Conservation (phyloP, 1,140 invertebrate species). For the Bradysia coprophila region DNA sequence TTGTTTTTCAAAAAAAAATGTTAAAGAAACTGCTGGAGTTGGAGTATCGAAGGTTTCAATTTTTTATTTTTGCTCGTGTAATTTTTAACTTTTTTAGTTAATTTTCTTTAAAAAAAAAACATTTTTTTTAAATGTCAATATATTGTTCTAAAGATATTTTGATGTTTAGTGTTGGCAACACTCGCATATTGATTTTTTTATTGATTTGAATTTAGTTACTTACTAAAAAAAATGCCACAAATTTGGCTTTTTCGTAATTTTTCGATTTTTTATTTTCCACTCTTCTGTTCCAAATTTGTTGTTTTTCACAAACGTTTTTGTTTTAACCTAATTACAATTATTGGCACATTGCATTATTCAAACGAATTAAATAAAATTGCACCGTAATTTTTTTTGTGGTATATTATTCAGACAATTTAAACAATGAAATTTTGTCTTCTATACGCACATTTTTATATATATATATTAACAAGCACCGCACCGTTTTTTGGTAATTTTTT, state of each 20-base stretch:
- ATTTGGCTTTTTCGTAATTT: neutral
- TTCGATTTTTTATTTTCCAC: neutral
- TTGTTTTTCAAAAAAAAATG: no score
- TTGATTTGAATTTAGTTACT: neutral
- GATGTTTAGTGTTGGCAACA: conserved; percentile 2
- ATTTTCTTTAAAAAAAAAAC: conserved; percentile 5
- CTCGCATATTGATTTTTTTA: conserved; percentile 1
- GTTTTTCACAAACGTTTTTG: no score
- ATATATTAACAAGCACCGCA: conserved; percentile 2
- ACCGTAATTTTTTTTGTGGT: neutral
- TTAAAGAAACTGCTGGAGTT: no score
- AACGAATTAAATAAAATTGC: neutral
- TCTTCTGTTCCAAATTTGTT: no score
- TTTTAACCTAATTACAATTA: neutral
- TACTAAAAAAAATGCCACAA: neutral
- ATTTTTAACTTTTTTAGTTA: conserved; percentile 13
- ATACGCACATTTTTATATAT: neutral
- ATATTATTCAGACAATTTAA: neutral
- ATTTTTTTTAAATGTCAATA: conserved; percentile 2
- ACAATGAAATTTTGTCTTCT: neutral
- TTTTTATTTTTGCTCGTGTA: conserved; percentile 5
- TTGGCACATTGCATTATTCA: neutral
- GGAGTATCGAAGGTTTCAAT: no score
- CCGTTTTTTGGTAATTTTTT: conserved; percentile 2
- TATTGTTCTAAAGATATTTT: conserved; percentile 1